These are phyloP conservation scores for Enteromius paludinosus DNA, from an alignment of 2,797 vertebrate species.

Conservation along the genomic window DNA sequence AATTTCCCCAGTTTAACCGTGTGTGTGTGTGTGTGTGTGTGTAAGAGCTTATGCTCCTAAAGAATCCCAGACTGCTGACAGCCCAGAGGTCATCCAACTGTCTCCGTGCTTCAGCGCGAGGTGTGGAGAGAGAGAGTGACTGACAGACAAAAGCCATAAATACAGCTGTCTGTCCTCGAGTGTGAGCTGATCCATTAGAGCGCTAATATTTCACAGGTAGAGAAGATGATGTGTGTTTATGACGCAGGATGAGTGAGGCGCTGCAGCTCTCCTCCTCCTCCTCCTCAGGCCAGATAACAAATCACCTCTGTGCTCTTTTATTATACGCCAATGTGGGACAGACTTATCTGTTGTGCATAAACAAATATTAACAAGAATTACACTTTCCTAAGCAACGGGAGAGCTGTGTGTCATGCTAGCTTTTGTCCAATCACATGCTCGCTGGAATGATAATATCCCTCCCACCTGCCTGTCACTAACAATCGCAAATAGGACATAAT, in stretches of 20 bases:
- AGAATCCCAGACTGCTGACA: slow-evolving; percentile 85
- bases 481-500: neutral
- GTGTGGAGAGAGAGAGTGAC: slow-evolving; percentile 52
- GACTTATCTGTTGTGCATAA: neutral
- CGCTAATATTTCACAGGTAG: slow-evolving; percentile 78
- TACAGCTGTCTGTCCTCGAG: slow-evolving; percentile 63
- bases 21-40: slow-evolving; percentile 46
- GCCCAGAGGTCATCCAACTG: slow-evolving; percentile 86
- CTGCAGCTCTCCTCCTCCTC: slow-evolving; percentile 62
- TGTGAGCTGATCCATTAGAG: slow-evolving; percentile 68
- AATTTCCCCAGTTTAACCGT: slow-evolving; percentile 82
- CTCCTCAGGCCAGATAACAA: slow-evolving; percentile 47
- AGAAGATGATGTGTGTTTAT: slow-evolving; percentile 36
- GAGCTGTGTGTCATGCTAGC: neutral
- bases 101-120: slow-evolving; percentile 79
- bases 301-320: neutral
- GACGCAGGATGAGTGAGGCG: slow-evolving; percentile 69
- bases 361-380: neutral
- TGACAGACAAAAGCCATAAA: slow-evolving; percentile 66
- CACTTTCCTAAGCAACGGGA: neutral
- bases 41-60: slow-evolving; percentile 69
- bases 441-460: neutral
- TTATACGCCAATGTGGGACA: neutral
- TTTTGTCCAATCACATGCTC: neutral
- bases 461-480: neutral